Percentiles rank a stretch among this genome's conserved stretches.
Conservation (phyloP, 2,888 invertebrate genomes). For the Ashinkailepas kermadecensis region DNA sequence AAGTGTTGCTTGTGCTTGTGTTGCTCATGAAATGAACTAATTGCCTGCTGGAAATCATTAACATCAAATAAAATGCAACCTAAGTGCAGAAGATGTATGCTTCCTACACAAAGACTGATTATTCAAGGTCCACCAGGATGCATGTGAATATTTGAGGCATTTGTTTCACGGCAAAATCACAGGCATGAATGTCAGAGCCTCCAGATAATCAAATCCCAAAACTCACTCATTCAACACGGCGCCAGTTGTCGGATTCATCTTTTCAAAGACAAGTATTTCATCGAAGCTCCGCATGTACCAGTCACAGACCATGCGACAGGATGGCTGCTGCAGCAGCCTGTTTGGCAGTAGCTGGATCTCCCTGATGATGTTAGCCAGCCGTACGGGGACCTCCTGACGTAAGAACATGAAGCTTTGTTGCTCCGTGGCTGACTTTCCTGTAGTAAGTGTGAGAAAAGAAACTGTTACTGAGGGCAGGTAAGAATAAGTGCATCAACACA, state of each 20-base stretch:
- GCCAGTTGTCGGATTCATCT: constrained; percentile 59
- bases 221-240: constrained; percentile 40
- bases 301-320: constrained; percentile 83
- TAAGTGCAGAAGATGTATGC: too few relatives aligned
- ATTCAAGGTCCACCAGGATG: too few relatives aligned
- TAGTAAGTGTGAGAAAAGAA: constrained; percentile 40
- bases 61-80: too few relatives aligned
- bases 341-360: constrained; percentile 94
- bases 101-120: too few relatives aligned
- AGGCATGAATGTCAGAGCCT: too few relatives aligned
- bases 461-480: too few relatives aligned
- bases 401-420: constrained; percentile 87
- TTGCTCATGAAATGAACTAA: too few relatives aligned
- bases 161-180: too few relatives aligned
- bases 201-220: neutral
- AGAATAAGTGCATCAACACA: too few relatives aligned
- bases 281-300: constrained; percentile 92
- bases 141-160: too few relatives aligned
- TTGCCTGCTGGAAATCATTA: too few relatives aligned
- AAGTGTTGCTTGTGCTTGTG: too few relatives aligned
- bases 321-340: constrained; percentile 83
- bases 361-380: constrained; percentile 98
- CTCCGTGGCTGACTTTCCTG: constrained; percentile 84
- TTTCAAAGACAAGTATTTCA: constrained; percentile 90
- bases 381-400: constrained; percentile 92